Conservation (phyloP, 2,888 invertebrate genomes). For the Didymodactylos carnosus region DNA sequence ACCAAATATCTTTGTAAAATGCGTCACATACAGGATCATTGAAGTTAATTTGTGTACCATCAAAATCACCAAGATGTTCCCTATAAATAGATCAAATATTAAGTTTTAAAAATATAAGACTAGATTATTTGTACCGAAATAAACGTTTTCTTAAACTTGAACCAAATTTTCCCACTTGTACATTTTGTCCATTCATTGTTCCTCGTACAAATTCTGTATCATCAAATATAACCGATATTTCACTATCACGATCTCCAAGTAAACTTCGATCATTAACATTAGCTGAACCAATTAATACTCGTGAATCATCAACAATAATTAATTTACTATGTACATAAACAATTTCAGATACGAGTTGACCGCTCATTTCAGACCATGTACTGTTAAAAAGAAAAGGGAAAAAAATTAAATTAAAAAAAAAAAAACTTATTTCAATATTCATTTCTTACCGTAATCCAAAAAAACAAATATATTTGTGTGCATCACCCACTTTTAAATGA, state of each 20-base stretch:
- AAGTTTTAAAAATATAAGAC: neutral
- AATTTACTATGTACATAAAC: constrained; percentile 93
- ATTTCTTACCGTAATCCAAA: constrained; percentile 75
- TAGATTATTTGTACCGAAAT: constrained; percentile 41
- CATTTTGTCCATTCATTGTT: constrained; percentile 57
- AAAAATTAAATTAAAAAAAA: no score
- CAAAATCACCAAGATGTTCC: neutral
- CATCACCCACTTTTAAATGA: constrained; percentile 45
- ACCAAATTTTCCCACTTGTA: constrained; percentile 64
- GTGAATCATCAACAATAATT: constrained; percentile 73
- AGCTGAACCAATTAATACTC: constrained; percentile 81
- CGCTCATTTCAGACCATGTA: constrained; percentile 10
- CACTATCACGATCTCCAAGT: constrained; percentile 78
- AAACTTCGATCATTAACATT: constrained; percentile 92
- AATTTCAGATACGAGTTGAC: constrained; percentile 55
- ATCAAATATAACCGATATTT: constrained; percentile 60
- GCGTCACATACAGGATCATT: constrained; percentile 57
- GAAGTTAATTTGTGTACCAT: constrained; percentile 39
- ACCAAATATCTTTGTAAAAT: constrained; percentile 70
- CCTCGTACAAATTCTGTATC: constrained; percentile 46
- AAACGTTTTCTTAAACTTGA: constrained; percentile 61
- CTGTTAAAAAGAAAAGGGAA: no score
- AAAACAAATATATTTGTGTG: constrained; percentile 67
- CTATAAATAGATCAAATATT: constrained; percentile 1
- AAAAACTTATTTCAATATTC: no score